These are phyloP conservation scores for Parasteatoda tepidariorum DNA, from an alignment of 1,140 invertebrate genomes.

Conservation along the genomic window DNA sequence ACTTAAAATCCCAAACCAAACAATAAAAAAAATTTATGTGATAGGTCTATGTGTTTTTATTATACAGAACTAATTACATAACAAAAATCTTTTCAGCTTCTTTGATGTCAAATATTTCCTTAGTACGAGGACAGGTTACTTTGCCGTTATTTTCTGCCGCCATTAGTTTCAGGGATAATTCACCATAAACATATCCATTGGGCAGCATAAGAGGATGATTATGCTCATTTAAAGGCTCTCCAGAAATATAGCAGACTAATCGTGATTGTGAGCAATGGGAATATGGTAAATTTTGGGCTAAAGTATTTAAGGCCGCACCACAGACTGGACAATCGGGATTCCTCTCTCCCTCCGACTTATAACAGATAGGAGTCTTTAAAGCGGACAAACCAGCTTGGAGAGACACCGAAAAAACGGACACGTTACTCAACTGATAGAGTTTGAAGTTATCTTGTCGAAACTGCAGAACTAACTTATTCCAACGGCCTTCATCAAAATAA, in stretches of 20 bases:
- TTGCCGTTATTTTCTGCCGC: conserved; percentile 87
- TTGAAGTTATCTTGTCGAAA: conserved; percentile 95
- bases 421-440: conserved; percentile 90
- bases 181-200: conserved; percentile 98
- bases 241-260: conserved; percentile 91
- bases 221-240: conserved; percentile 94
- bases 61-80: conserved; percentile 84
- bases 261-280: conserved; percentile 96
- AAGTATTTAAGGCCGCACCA: conserved; percentile 84
- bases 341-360: conserved; percentile 68
- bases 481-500: conserved; percentile 77
- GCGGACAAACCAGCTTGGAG: conserved; percentile 93
- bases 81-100: conserved; percentile 96
- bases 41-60: too few relatives aligned
- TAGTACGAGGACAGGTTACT: conserved; percentile 91
- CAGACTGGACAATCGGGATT: conserved; percentile 96
- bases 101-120: conserved; percentile 87
- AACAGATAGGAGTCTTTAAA: conserved; percentile 86
- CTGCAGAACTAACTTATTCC: conserved; percentile 87
- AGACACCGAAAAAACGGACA: conserved; percentile 91
- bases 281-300: conserved; percentile 89
- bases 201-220: conserved; percentile 98
- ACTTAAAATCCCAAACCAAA: too few relatives aligned
- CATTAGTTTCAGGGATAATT: conserved; percentile 88
- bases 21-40: too few relatives aligned